Evolutionary conservation across 2,888 invertebrate species (phyloP).

Genomic region (Rhamphomyia laevipes): DNA sequence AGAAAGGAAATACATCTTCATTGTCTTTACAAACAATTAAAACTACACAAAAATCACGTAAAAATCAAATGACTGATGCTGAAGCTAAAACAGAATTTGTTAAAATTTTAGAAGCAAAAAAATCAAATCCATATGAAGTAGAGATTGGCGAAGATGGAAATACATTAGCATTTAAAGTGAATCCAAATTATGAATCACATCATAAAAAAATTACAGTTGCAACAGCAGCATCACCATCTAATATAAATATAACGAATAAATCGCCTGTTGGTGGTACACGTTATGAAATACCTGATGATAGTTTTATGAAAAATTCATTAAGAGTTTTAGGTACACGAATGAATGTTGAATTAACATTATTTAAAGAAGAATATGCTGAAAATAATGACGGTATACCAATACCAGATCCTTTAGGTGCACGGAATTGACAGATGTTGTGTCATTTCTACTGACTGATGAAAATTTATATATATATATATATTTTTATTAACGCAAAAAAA

Average conservation of each 20-base stretch:
- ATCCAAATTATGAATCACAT: not conserved
- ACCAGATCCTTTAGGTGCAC: constrained; percentile 6
- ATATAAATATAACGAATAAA: not conserved
- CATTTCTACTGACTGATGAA: not conserved
- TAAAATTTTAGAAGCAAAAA: constrained; percentile 88
- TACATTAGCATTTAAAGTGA: not conserved
- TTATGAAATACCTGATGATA: constrained; percentile 34
- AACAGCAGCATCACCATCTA: not conserved
- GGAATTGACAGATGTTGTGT: not conserved
- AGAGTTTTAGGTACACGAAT: constrained; percentile 28
- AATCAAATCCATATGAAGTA: constrained; percentile 98
- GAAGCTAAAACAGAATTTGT: constrained; percentile 7
- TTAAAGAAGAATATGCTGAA: constrained; percentile 4
- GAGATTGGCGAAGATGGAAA: constrained; percentile 31
- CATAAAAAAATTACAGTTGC: not conserved
- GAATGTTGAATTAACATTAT: constrained; percentile 30
- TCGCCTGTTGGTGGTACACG: constrained; percentile 9
- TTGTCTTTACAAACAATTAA: not conserved
- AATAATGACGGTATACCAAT: constrained; percentile 7
- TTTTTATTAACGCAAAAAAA: too few relatives aligned
- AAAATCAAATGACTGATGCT: not conserved
- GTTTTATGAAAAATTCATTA: constrained; percentile 27
- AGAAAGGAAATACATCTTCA: not conserved
- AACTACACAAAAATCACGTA: not conserved
- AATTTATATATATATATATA: not conserved